Evolutionary conservation across 2,113 vertebrate species (phyloP).

Genomic region (Menidia beryllina): DNA sequence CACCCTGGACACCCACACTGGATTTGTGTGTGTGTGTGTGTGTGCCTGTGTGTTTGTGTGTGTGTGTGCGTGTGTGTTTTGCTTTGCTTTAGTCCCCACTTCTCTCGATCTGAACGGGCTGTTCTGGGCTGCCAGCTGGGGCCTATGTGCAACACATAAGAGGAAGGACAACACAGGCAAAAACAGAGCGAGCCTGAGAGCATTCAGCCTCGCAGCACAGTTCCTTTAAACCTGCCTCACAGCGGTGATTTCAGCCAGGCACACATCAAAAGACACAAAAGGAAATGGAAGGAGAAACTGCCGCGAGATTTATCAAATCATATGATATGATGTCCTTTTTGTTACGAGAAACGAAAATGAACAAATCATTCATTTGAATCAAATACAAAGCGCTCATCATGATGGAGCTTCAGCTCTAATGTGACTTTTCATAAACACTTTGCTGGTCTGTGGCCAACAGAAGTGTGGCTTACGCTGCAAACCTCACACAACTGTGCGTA

Average conservation of each 20-base stretch:
- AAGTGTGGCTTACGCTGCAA: neutral
- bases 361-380: slow-evolving; percentile 2
- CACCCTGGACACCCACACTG: neutral
- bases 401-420: slow-evolving; percentile 17
- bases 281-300: slow-evolving; percentile 4
- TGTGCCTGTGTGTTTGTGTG: too few relatives aligned
- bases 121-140: slow-evolving; percentile 72
- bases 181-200: slow-evolving; percentile 33
- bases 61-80: neutral
- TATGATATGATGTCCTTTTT: too few relatives aligned
- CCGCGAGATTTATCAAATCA: neutral
- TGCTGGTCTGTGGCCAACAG: neutral
- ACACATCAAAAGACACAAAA: neutral
- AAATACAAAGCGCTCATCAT: neutral
- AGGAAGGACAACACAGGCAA: slow-evolving; percentile 55
- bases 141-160: slow-evolving; percentile 55
- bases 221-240: slow-evolving; percentile 38
- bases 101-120: slow-evolving; percentile 57
- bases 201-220: slow-evolving; percentile 59
- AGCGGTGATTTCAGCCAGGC: slow-evolving; percentile 40
- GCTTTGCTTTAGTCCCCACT: neutral
- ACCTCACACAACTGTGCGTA: slow-evolving; percentile 11
- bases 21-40: neutral
- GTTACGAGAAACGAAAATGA: neutral
- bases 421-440: slow-evolving; percentile 5